Evolutionary conservation across 2,113 vertebrate genomes (phyloP).

Genomic region (Chaetodon trifascialis): DNA sequence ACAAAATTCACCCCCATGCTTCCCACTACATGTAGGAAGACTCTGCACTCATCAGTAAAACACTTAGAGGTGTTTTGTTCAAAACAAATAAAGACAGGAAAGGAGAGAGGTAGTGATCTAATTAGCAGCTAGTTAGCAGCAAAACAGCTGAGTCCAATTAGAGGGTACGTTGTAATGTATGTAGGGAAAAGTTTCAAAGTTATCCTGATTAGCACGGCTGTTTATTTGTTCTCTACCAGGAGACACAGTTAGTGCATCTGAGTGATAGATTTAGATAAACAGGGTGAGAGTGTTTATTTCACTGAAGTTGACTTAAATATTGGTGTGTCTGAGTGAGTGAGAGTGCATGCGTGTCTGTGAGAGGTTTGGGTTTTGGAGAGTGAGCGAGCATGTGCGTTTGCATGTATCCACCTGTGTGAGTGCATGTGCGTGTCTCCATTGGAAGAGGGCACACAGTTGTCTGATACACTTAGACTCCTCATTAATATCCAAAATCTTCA

Average conservation of each 20-base stretch:
- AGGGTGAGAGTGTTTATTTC: slow-evolving; percentile 61
- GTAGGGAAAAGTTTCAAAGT: slow-evolving; percentile 53
- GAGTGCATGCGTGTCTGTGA: slow-evolving; percentile 23
- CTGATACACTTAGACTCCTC: slow-evolving; percentile 71
- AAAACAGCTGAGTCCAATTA: slow-evolving; percentile 81
- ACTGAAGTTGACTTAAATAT: slow-evolving; percentile 42
- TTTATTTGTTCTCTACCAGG: slow-evolving; percentile 59
- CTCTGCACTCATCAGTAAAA: slow-evolving; percentile 30
- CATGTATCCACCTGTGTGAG: slow-evolving; percentile 15
- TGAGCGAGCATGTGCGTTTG: slow-evolving; percentile 34
- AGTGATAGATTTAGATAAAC: slow-evolving; percentile 66
- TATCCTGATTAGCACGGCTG: slow-evolving; percentile 68
- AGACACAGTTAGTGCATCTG: slow-evolving; percentile 47
- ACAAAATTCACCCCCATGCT: neutral
- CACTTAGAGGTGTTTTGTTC: slow-evolving; percentile 69
- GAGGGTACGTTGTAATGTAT: slow-evolving; percentile 59
- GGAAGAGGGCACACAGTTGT: slow-evolving; percentile 64
- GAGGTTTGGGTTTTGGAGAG: slow-evolving; percentile 5
- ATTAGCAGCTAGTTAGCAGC: slow-evolving; percentile 84
- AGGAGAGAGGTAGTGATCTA: slow-evolving; percentile 69
- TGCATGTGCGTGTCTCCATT: slow-evolving; percentile 34
- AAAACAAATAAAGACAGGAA: slow-evolving; percentile 65
- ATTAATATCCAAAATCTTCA: slow-evolving; percentile 77
- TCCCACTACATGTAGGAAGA: neutral
- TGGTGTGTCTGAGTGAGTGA: slow-evolving; percentile 11